Percentiles rank a stretch among this genome's conserved stretches.
Evolutionary conservation across 2,888 invertebrate species (phyloP).

Genomic region (Drosophila algonquin): DNA sequence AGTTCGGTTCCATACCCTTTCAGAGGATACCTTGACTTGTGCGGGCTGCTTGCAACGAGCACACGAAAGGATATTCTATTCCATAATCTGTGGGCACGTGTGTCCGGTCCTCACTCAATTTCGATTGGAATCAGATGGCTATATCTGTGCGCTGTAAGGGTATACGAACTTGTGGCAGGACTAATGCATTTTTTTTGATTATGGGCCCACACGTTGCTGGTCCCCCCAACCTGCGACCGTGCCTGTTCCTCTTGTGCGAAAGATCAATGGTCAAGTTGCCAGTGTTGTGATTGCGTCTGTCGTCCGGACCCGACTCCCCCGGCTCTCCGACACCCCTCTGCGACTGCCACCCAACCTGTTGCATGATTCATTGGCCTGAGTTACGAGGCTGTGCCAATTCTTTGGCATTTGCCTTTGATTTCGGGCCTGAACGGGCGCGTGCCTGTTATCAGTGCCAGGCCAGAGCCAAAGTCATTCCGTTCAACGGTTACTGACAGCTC

Average conservation of each 20-base stretch:
- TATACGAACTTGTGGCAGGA: neutral
- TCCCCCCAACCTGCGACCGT: neutral
- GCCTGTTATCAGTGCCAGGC: conserved; percentile 63
- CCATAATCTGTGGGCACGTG: too few relatives aligned
- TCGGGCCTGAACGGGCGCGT: conserved; percentile 50
- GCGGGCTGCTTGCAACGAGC: neutral
- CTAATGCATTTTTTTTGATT: conserved; percentile 22
- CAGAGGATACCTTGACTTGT: neutral
- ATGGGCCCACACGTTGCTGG: conserved; percentile 30
- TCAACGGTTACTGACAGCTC: conserved; percentile 69
- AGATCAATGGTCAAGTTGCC: conserved; percentile 73
- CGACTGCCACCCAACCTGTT: conserved; percentile 35
- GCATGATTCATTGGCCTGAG: conserved; percentile 71
- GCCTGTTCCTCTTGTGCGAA: conserved; percentile 50
- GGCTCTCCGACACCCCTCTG: neutral
- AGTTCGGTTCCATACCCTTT: conserved; percentile 53
- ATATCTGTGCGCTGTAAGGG: too few relatives aligned
- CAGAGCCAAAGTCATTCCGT: conserved; percentile 9
- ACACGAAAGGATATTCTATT: too few relatives aligned
- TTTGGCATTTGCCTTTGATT: conserved; percentile 55
- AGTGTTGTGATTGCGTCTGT: conserved; percentile 64
- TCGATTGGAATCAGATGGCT: too few relatives aligned
- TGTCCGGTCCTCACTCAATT: too few relatives aligned
- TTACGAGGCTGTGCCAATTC: conserved; percentile 72
- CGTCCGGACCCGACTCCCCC: conserved; percentile 4